Evolutionary conservation across 2,113 vertebrate genomes (phyloP).

Genomic region (Hyperopisus bebe): DNA sequence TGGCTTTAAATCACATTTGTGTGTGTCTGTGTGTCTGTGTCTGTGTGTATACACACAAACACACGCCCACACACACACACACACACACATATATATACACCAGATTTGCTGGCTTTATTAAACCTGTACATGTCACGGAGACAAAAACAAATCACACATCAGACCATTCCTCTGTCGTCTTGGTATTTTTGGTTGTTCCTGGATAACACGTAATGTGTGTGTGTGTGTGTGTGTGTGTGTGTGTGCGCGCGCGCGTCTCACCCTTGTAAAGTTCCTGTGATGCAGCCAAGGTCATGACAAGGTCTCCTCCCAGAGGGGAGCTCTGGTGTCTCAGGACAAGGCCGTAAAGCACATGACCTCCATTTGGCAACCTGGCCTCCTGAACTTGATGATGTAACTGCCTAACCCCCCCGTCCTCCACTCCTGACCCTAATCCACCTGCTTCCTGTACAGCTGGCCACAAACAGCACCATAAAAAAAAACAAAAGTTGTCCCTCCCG

Average conservation of each 20-base stretch:
- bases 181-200: slow-evolving; percentile 12
- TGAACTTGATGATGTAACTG: neutral
- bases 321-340: neutral
- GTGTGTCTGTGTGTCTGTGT: neutral
- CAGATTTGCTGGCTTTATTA: neutral
- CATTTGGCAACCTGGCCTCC: neutral
- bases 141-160: neutral
- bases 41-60: neutral
- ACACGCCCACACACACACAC: neutral
- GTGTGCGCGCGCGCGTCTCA: neutral
- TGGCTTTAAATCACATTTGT: neutral
- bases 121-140: neutral
- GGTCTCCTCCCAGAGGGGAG: too few relatives aligned
- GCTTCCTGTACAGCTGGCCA: neutral
- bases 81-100: neutral
- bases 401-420: neutral
- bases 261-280: slow-evolving; percentile 4
- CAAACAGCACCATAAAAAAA: neutral
- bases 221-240: neutral
- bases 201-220: neutral
- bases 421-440: neutral
- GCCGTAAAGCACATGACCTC: neutral
- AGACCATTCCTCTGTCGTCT: neutral
- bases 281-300: neutral
- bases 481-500: neutral